These are phyloP conservation scores for Bolinopsis microptera DNA, from an alignment of 37 sponge, comb jelly and placozoan species.

Conservation along the genomic window DNA sequence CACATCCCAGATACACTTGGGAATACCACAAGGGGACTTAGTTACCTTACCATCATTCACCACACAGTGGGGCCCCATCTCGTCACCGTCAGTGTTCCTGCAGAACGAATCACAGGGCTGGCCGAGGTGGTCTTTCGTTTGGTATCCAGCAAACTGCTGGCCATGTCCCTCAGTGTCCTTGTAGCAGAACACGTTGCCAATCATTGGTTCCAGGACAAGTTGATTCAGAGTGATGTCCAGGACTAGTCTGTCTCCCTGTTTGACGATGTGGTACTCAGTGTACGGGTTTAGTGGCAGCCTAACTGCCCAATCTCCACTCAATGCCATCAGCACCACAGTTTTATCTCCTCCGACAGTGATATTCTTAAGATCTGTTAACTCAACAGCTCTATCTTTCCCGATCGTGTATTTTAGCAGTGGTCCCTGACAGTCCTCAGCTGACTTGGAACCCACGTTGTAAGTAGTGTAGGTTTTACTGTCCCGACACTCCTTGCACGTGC, in stretches of 20 bases:
- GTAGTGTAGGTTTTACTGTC: neutral
- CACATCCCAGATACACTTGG: constrained; percentile 30
- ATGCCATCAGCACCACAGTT: neutral
- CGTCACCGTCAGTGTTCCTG: neutral
- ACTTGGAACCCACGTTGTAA: neutral
- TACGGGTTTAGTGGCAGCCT: neutral
- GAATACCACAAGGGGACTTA: neutral
- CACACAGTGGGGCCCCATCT: constrained; percentile 19
- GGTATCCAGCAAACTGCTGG: neutral
- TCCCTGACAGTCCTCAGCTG: neutral
- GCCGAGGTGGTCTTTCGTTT: neutral
- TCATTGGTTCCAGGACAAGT: neutral
- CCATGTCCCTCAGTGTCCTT: constrained; percentile 5
- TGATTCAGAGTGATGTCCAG: neutral
- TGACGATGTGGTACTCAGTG: neutral
- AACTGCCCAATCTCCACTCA: constrained; percentile 9
- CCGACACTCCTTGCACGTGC: neutral
- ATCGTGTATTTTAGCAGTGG: constrained; percentile 1
- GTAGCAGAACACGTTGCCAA: constrained; percentile 28
- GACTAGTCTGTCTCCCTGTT: constrained; percentile 4
- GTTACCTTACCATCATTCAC: neutral
- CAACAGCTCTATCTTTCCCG: neutral
- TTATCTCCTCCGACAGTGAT: neutral
- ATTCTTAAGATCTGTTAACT: neutral
- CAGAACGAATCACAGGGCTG: neutral